Evolutionary conservation across 2,888 invertebrate species (phyloP).

Genomic region (Melieria picta): DNA sequence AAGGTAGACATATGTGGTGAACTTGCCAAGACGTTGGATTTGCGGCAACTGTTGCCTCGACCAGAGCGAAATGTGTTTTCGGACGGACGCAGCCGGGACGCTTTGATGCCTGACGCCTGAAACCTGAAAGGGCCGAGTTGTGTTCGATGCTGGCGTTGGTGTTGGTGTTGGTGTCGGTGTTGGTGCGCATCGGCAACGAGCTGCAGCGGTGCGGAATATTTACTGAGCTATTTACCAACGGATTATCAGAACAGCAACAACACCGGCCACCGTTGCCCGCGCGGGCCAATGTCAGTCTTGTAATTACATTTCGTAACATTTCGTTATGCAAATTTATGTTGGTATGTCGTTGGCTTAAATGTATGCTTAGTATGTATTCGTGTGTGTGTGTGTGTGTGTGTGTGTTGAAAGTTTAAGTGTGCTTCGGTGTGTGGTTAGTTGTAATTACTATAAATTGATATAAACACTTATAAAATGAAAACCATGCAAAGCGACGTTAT

Average conservation of each 20-base stretch:
- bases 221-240: background rate
- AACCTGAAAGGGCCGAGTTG: too few relatives aligned
- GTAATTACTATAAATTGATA: slow-evolving; percentile 27
- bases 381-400: background rate
- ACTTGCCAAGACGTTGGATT: too few relatives aligned
- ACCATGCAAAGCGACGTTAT: background rate
- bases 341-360: background rate
- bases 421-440: slow-evolving; percentile 16
- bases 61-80: too few relatives aligned
- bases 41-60: too few relatives aligned
- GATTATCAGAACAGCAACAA: background rate
- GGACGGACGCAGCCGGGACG: too few relatives aligned
- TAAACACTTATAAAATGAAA: slow-evolving; percentile 17
- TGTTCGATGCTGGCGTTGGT: too few relatives aligned
- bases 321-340: slow-evolving; percentile 16
- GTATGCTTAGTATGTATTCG: background rate
- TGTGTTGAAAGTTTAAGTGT: background rate
- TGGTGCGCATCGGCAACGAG: too few relatives aligned
- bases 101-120: too few relatives aligned
- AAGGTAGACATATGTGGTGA: too few relatives aligned
- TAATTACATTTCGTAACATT: slow-evolving; percentile 17
- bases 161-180: too few relatives aligned
- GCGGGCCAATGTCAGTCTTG: background rate
- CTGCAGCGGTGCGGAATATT: background rate
- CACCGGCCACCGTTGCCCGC: background rate